phyloP scores from a whole-genome alignment of 2,113 vertebrate species.

The Leptobrachium ailaonicum region DNA sequence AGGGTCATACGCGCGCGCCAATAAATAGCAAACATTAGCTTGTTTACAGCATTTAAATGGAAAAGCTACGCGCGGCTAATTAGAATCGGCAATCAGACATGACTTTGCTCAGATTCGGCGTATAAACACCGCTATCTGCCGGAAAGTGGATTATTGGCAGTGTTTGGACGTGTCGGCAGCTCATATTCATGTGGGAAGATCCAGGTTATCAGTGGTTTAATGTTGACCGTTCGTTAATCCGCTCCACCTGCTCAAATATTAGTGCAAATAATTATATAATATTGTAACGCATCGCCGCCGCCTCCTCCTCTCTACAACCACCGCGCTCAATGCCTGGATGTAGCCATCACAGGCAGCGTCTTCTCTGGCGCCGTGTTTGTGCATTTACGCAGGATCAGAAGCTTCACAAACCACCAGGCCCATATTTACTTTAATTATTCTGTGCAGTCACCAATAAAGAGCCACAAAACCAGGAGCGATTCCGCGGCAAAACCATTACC shows the following conservation, averaged over 20 bases:
- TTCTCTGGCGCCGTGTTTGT: constrained; percentile 25
- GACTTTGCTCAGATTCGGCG: constrained; percentile 63
- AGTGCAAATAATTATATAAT: constrained; percentile 81
- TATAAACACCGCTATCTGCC: constrained; percentile 73
- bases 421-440: too few relatives aligned
- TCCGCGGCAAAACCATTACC: neutral
- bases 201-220: constrained; percentile 76
- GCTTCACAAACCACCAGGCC: constrained; percentile 67
- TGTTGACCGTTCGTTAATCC: constrained; percentile 98
- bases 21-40: neutral
- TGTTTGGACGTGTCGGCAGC: constrained; percentile 80
- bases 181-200: constrained; percentile 81
- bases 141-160: constrained; percentile 74
- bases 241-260: constrained; percentile 98
- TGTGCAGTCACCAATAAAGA: too few relatives aligned
- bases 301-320: constrained; percentile 54
- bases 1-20: too few relatives aligned
- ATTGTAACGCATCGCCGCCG: constrained; percentile 79
- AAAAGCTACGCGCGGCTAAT: constrained; percentile 53
- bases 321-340: too few relatives aligned
- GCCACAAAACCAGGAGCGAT: neutral
- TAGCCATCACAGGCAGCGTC: too few relatives aligned
- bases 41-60: constrained; percentile 35
- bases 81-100: constrained; percentile 55
- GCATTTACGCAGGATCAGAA: constrained; percentile 67